A percentile compares a stretch with the other conserved stretches of the same genome.
These are phyloP conservation scores for Macquaria ambigua DNA, from an alignment of 2,113 vertebrate species.

Conservation along the genomic window DNA sequence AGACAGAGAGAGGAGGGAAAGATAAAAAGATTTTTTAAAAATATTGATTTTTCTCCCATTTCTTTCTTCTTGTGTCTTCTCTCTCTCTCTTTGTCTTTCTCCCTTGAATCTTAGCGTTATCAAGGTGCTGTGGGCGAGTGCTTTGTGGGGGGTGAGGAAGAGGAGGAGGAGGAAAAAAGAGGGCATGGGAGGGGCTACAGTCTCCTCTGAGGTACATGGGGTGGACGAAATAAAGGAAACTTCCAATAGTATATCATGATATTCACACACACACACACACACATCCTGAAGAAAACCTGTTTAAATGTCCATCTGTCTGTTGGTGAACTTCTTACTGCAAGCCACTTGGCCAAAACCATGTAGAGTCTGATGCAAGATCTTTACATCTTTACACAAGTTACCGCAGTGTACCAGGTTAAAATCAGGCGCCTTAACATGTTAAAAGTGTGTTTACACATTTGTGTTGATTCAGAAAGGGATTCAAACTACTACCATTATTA, in stretches of 20 bases:
- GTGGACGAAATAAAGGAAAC: constrained; percentile 36
- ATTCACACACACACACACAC: not conserved
- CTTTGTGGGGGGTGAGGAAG: not conserved
- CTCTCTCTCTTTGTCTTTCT: constrained; percentile 13
- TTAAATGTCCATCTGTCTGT: not conserved
- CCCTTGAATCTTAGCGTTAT: constrained; percentile 2
- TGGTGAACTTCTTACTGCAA: not conserved
- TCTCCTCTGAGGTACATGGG: not conserved
- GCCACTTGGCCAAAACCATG: too few species aligned
- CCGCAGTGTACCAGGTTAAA: not conserved
- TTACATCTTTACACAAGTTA: not conserved
- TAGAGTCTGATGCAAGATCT: not conserved
- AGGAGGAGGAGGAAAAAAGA: not conserved
- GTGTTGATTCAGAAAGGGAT: not conserved
- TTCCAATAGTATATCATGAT: not conserved
- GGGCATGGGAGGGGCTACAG: not conserved
- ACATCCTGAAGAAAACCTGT: not conserved
- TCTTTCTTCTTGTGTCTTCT: constrained; percentile 6
- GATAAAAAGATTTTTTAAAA: constrained; percentile 51
- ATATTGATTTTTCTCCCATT: constrained; percentile 44
- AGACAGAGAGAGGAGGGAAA: constrained; percentile 16
- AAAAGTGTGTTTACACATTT: not conserved
- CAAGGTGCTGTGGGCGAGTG: constrained; percentile 11
- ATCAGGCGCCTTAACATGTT: not conserved
- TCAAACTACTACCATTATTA: not conserved